Base-by-base conservation (phyloP, 1,140 invertebrate species). In the Ceratitis capitata region DNA sequence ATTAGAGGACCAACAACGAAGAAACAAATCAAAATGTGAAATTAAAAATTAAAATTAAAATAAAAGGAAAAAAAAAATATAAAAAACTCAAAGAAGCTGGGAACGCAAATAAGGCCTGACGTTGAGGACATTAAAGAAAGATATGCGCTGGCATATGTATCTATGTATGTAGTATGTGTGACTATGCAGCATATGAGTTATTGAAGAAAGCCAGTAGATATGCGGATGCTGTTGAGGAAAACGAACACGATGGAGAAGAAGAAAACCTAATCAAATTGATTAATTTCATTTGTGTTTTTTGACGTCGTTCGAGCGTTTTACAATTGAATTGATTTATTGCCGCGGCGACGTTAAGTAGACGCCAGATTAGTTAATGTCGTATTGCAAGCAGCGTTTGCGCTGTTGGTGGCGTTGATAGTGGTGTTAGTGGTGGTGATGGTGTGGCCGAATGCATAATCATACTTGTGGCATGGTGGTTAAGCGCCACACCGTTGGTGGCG, bases 181-280 rank as follows among this genome's bases (percentile, higher is more conserved):
- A n/a, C n/a, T n/a, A n/a, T n/a, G n/a, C n/a, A n/a, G n/a, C n/a
- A n/a, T n/a, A n/a, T 45, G 26, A 78, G 69, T 1, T 16, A 42
- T 45, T 78, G 45, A 45, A 45, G 35, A 78, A 78, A 78, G 58
- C 58, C 58, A 16, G 58, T 64, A 1, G 47, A 49, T 3, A n/a
- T n/a, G n/a, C n/a, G n/a, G n/a, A n/a, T n/a, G n/a, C n/a, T n/a
- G n/a, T 23, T 5, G 51, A 56, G n/a, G 61, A 29, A 69, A 23
- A 61, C n/a, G 32, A 39, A 61, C 3, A 53, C 7, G 51, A 53
- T 16, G 9, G 19, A 64, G 61, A 32, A 64, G 61, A 35, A 64
- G 69, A 78, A 45, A 78, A 78, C 69, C 69, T 78, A 78, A 78
- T 78, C 69, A 78, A 78, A 78, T 78, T 78, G 69, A 78, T 78